Percentiles rank a stretch among this genome's conserved stretches.
Evolutionary conservation across 2,113 vertebrate species (phyloP).

Genomic region (Calonectris borealis): DNA sequence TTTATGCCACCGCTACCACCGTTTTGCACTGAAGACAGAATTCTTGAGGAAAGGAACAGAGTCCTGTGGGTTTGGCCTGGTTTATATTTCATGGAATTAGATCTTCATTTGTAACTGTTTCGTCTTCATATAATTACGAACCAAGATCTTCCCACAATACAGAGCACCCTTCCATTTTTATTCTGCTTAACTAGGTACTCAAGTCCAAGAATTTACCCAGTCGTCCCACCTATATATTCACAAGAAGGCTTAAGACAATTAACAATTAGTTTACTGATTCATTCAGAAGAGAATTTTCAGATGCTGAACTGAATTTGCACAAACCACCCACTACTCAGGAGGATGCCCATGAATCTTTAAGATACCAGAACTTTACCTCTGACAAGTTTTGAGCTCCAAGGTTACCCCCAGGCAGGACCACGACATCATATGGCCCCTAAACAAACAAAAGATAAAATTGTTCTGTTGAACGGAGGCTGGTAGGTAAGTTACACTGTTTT

Average conservation of each 20-base stretch:
- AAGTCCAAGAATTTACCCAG: not conserved
- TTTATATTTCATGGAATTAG: not conserved
- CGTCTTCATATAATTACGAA: not conserved
- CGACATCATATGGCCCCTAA: conserved; percentile 93
- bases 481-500: not conserved
- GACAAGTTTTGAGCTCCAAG: conserved; percentile 92
- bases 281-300: not conserved
- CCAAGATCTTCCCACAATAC: not conserved
- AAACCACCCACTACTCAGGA: not conserved
- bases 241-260: not conserved
- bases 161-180: not conserved
- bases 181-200: not conserved
- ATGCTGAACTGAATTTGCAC: not conserved
- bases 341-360: not conserved
- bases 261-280: not conserved
- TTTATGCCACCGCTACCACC: not conserved
- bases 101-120: not conserved
- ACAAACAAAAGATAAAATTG: not conserved
- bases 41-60: not conserved
- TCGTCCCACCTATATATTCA: not conserved
- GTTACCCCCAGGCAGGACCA: conserved; percentile 92
- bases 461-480: not conserved
- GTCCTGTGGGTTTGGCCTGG: not conserved
- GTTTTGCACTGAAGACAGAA: not conserved
- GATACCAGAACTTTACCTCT: conserved; percentile 80